Base-by-base conservation (phyloP, 2,888 invertebrate genomes). In the Pilophorus perplexus region DNA sequence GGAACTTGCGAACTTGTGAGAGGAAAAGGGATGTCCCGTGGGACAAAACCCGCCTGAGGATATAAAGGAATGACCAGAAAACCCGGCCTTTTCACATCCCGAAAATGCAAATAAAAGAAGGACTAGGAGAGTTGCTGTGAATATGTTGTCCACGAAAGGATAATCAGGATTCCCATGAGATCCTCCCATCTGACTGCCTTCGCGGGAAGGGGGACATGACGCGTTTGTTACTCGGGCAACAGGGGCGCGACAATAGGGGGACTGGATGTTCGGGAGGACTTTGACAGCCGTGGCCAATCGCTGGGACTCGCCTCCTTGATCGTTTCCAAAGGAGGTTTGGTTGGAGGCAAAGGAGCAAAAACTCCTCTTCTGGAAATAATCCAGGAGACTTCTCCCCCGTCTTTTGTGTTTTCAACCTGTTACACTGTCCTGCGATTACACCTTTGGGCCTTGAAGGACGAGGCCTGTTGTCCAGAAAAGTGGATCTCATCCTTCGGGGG, bases 61-160 rank as follows among this genome's bases (percentile, higher is more conserved):
- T 33, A 28, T 33, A 28, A 62, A 62, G 33, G 60, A 38, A 62
- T 38, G 12, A 48, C 44, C 28, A 23, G 44, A 14, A 42, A 14
- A 42, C 10, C 42, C 14, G 20, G 20, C 14, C 59, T 40, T 40
- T 33, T 28, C 62, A 20, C 28, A 23, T 48, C 22, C 62, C 62
- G 28, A 62, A 62, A 62, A 62, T 62, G 62, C 62, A 62, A 62
- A 62, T 62, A 62, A 62, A 62, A 59, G 37, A 38, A 38, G 38
- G 38, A 23, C n/a, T 37, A 28, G 33, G 6, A 18, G 55, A 18
- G 38, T 14, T 14, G 55, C 44, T 38, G 44, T 55, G 66, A 66
- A 66, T 66, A 66, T 66, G 66, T 66, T 57, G 66, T 66, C 62
- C 62, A 62, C 57, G 66, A 40, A 66, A 57, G 66, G 66, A 66